Base-by-base conservation (phyloP, 2,888 invertebrate species). In the Aphodius granarius region DNA sequence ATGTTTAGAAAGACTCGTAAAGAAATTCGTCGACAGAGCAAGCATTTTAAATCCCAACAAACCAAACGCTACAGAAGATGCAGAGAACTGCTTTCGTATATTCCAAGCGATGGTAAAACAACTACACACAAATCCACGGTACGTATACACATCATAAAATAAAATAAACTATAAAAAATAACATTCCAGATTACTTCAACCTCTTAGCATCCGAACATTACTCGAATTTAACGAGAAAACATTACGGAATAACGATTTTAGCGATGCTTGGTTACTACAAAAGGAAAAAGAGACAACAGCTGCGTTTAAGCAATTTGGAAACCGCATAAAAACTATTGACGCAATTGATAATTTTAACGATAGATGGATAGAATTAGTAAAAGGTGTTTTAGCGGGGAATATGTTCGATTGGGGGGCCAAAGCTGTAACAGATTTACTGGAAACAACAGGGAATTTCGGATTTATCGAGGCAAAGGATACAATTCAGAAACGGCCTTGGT, bases 341-440 rank as follows among this genome's bases (percentile, higher is more conserved):
- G 88, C 89, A 15, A 88, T 97, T 77, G 87, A 89, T 70, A 90
- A 89, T 81, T 88, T 90, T 74, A 83, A 87, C 74, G 87, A 88
- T 71, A 89, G 89, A 81, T 93, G 93, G 93, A 88, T 89, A 78
- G 92, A 93, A 83, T 83, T 93, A 64, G 89, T 91, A 77, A 89
- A 89, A 81, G 93, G 93, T 64, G 89, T 93, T n/a, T 85, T 93
- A 80, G 93, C 93, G 83, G 92, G 98, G 19, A 99, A 99, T 87
- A 96, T 98, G 88, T 98, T 98, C 89, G 98, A 99, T 87, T 98
- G 97, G 97, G 98, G 98, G 73, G 97, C 98, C 1, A 94, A 94
- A 86, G 97, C 96, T 84, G 95, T 97, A 2, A 93, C 94, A 17
- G 91, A 92, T 81, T 92, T 98, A 79, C 90, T 98, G 88, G 94